These are phyloP conservation scores for Hemicordylus capensis DNA, from an alignment of 2,113 vertebrate species.

Conservation along the genomic window DNA sequence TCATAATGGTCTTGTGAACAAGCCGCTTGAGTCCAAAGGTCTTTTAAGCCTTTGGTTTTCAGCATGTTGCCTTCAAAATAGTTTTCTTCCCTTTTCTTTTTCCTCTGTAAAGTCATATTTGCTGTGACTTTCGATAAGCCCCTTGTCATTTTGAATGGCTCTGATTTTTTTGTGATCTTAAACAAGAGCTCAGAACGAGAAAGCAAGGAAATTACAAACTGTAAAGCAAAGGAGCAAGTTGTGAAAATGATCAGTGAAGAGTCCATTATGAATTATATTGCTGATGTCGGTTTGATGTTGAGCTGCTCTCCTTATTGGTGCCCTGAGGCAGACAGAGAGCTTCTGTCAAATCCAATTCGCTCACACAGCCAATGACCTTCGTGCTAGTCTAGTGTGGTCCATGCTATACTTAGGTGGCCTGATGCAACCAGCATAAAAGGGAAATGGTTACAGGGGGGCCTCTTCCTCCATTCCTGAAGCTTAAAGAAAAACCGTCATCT, in stretches of 20 bases:
- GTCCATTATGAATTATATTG: constrained; percentile 10
- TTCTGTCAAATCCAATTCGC: constrained; percentile 34
- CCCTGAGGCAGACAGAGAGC: constrained; percentile 11
- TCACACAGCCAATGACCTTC: background rate
- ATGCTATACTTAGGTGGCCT: background rate
- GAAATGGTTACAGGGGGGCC: background rate
- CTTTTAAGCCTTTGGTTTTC: background rate
- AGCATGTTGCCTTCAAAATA: background rate
- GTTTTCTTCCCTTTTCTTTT: background rate
- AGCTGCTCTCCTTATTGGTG: constrained; percentile 3
- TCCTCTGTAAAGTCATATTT: background rate
- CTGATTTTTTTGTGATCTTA: background rate
- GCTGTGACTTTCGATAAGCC: background rate
- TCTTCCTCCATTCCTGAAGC: background rate
- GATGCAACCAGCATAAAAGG: background rate
- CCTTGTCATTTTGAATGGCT: background rate
- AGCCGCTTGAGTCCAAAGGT: background rate
- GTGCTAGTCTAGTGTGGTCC: background rate
- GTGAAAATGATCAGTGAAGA: constrained; percentile 1
- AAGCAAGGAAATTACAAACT: background rate
- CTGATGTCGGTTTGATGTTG: background rate
- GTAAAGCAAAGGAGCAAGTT: background rate
- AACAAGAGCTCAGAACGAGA: background rate
- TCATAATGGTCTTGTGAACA: too few species aligned
- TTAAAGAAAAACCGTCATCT: background rate